Conservation (phyloP, 2,797 vertebrate species). For the Diceros bicornis region DNA sequence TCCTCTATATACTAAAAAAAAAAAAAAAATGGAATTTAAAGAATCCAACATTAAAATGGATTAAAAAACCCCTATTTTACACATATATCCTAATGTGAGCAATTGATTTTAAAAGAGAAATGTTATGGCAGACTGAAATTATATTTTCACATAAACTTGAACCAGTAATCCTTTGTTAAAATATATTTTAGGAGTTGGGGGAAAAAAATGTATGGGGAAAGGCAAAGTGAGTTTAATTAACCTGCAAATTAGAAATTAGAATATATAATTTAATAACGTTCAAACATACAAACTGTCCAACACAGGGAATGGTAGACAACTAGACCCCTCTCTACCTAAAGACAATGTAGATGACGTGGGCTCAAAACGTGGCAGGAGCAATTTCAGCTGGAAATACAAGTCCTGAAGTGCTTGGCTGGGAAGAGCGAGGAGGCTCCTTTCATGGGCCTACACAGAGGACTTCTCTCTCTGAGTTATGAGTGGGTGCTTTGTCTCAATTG, state of each 20-base stretch:
- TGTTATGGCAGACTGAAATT: background rate
- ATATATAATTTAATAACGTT: background rate
- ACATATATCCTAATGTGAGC: background rate
- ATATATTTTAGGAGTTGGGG: background rate
- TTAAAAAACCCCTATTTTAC: background rate
- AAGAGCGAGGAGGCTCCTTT: background rate
- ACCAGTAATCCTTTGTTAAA: background rate
- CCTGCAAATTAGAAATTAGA: background rate
- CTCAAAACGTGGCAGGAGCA: background rate
- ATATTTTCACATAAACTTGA: background rate
- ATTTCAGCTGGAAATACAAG: background rate
- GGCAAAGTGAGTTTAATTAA: background rate
- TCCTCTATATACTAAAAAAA: background rate
- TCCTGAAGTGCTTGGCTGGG: background rate
- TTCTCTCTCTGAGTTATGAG: background rate
- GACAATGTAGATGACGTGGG: background rate
- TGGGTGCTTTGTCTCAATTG: background rate
- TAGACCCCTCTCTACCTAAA: background rate
- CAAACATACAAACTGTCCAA: background rate
- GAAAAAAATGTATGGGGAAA: background rate
- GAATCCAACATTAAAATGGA: background rate
- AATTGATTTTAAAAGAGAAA: background rate
- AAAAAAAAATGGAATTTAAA: background rate
- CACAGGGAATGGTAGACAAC: accelerated
- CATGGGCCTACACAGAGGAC: background rate